phyloP scores from a whole-genome alignment of 2,888 invertebrate species.

The Drosophila fulvimacula region DNA sequence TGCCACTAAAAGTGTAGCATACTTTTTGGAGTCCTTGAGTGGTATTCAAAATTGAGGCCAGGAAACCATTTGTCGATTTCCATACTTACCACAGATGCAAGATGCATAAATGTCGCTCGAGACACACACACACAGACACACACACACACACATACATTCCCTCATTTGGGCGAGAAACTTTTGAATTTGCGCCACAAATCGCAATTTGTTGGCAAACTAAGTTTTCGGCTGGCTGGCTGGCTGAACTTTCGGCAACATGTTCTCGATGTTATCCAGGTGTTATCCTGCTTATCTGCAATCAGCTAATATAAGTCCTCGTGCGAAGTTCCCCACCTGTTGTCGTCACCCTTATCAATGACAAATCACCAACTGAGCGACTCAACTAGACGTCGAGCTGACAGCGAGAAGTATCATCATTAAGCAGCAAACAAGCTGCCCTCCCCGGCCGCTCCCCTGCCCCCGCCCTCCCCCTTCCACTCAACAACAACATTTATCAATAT shows the following conservation, averaged over 20 bases:
- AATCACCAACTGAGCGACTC: conserved; percentile 60
- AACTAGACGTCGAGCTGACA: conserved; percentile 47
- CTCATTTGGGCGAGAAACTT: conserved; percentile 18
- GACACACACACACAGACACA: not conserved
- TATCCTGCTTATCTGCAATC: conserved; percentile 35
- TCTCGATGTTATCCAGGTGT: conserved; percentile 25
- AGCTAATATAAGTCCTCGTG: conserved; percentile 44
- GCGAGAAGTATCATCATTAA: conserved; percentile 75
- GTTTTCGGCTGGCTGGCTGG: conserved; percentile 7
- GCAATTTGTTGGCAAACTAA: conserved; percentile 18
- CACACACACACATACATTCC: not conserved
- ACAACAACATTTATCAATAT: conserved; percentile 67
- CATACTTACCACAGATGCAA: not conserved
- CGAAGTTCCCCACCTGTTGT: conserved; percentile 36
- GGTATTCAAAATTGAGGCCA: not conserved
- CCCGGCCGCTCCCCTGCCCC: not conserved
- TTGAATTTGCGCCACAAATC: conserved; percentile 24
- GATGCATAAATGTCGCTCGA: conserved; percentile 2
- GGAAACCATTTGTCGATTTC: not conserved
- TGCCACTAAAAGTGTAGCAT: not conserved
- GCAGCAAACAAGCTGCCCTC: conserved; percentile 36
- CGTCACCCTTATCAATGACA: conserved; percentile 66
- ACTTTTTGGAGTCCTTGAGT: not conserved
- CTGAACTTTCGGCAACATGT: conserved; percentile 15
- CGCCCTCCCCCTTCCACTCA: not conserved